Evolutionary conservation across 1,140 invertebrate species (phyloP), one percentile per base, ranked within the genome.

Genomic region (Leucophenga varia): DNA sequence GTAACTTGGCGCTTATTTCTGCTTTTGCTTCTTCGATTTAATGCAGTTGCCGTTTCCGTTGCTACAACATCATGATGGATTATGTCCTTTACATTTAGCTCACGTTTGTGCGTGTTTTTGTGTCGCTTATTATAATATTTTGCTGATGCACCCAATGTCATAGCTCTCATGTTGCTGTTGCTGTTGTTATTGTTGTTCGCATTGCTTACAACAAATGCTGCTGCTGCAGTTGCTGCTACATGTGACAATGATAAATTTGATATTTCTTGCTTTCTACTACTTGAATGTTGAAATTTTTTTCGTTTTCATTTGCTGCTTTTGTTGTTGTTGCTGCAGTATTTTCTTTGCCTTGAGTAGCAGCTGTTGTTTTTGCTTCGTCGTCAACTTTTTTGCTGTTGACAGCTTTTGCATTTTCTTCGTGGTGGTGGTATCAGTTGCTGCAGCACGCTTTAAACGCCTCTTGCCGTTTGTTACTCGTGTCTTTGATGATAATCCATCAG

Each of bases 231-330:
- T 36, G n/a, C 7, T 48, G 36, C 53, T 72, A 46, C 49, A 67
- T 63, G 60, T 59, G 67, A 64, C 69, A 69, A 59, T 72, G 69
- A 72, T 72, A 72, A 72, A 72, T 72, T 64, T 72, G 64, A 72
- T 72, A 67, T 45, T 36, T 35, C 20, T 40, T 43, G 52, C 47
- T 42, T 61, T 19, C 36, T 20, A 30, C 21, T 34, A 40, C 43
- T 39, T 50, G 25, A 20, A 38, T 18, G 28, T 9, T 37, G 21
- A n/a, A 13, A 41, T 12, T 17, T 8, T 6, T 45, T 13, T 36
- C 42, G 46, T 41, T 41, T 37, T 18, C 47, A 49, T 47, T 39
- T 45, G 32, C 18, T 28, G 35, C 43, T 31, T 28, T 16, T 31
- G 19, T 47, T 47, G 31, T 35, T 37, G 44, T 21, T 25, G n/a